Evolutionary conservation across 2,888 invertebrate genomes (phyloP).

Genomic region (Cataglyphis rosenhaueri): DNA sequence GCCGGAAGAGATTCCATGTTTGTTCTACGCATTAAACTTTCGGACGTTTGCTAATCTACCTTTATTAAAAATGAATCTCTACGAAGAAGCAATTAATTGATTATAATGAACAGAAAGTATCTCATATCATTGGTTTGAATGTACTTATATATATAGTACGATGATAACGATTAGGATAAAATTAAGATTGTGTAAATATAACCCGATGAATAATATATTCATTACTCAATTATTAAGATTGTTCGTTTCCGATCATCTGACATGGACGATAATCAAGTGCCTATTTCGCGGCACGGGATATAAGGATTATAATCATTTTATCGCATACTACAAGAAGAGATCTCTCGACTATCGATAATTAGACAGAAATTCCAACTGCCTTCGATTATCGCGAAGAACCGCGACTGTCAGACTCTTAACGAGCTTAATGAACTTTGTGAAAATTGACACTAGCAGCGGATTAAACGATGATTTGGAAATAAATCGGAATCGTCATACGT

Average conservation of each 20-base stretch:
- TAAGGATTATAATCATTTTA: constrained; percentile 53
- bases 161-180: constrained; percentile 29
- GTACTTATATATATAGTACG: not conserved
- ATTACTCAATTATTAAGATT: constrained; percentile 49
- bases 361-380: constrained; percentile 51
- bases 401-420: constrained; percentile 46
- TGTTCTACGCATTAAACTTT: constrained; percentile 17
- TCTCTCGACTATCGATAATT: constrained; percentile 48
- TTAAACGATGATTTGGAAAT: constrained; percentile 56
- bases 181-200: constrained; percentile 52
- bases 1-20: not conserved
- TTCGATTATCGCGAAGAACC: constrained; percentile 51
- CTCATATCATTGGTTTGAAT: not conserved
- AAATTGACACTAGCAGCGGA: constrained; percentile 62
- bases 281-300: constrained; percentile 36
- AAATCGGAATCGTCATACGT: constrained; percentile 64
- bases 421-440: constrained; percentile 61
- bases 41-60: not conserved
- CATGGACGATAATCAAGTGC: constrained; percentile 50
- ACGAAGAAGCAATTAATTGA: constrained; percentile 27
- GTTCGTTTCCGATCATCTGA: constrained; percentile 46
- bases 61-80: not conserved
- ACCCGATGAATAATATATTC: constrained; percentile 45
- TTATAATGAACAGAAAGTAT: not conserved
- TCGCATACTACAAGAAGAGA: constrained; percentile 38